Base-by-base conservation (phyloP, 2,113 vertebrate genomes). In the Aegithalos caudatus region DNA sequence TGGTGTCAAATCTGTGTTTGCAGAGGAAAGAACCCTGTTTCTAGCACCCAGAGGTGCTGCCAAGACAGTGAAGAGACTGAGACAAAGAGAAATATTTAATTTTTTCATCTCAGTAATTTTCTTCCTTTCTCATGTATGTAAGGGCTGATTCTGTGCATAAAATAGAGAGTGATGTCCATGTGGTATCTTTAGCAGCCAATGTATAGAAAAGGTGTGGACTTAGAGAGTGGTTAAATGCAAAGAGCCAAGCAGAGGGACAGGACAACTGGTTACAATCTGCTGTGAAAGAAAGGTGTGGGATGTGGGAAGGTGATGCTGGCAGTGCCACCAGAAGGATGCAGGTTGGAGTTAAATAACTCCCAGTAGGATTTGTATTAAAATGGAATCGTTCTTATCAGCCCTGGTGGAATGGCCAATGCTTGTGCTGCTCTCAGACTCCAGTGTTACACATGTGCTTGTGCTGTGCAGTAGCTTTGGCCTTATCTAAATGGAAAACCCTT, bases 401-500 rank as follows among this genome's bases (percentile, higher is more conserved):
- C 53, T 73, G 77, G 71, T 88, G 40, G 70, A 86, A 44, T 0
- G 0, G 31, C 44, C 48, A 44, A 2, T 0, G 0, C 65, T 81
- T 2, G 60, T 17, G 72, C 86, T 73, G 80, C 88, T 73, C 71
- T 78, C 82, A 88, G 72, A 2, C 65, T 45, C 48, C 80, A 38
- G 40, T 31, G 80, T 71, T 78, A 56, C 79, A 44, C 92, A 74
- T 12, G 69, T 84, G 72, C 80, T 84, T 67, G 28, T 81, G 86
- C 88, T 86, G 2, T 67, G 87, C 79, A 2, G 71, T 33, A 66
- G 94, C 93, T 95, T 81, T 80, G 78, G 48, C 84, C 84, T 97
- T 97, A 97, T 97, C 96, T 96, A 92, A 95, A 93, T 88, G 70
- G 93, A 96, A 96, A 96, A 76, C 88, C 95, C 88, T 67, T 94